Base-by-base conservation (phyloP, 1,140 invertebrate genomes). In the Chelonus insularis region DNA sequence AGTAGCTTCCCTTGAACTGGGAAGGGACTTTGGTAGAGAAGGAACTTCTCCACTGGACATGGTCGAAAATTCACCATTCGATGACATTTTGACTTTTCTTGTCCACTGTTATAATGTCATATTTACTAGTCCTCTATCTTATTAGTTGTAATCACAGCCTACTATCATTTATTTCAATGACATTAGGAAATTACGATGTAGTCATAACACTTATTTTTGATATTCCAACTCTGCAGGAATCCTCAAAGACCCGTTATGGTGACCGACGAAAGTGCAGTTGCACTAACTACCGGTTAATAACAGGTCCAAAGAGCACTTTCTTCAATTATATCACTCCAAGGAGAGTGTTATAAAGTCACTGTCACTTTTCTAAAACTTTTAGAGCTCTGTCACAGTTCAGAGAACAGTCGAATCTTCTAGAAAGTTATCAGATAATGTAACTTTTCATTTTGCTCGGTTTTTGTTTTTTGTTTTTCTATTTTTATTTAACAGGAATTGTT, bases 41-140 rank as follows among this genome's bases (percentile, higher is more conserved):
- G 77, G 74, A 51, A 74, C 66, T 58, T 81, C 79, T 20, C 75
- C 77, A 64, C 79, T 81, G 20, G 77, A 81, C 68, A 81, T 75
- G 11, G 79, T 80, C 60, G 77, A 81, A 64, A 80, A 81, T 63
- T 81, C 78, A 36, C 78, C 73, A 68, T 79, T 79, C 56, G 77
- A 80, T 63, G 77, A 81, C 77, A 79, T 79, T 60, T 67, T 72
- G 20, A 4, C 14, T 45, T 50, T 3, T 2, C 14, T 63, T 8
- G 45, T 50, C 29, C 57, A 37, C 21, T 48, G 25, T 3, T 29
- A 29, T 29, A 3, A 29, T 29, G 25, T 29, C n/a, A n/a, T n/a
- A n/a, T n/a, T n/a, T n/a, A n/a, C n/a, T n/a, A n/a, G n/a, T n/a
- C n/a, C n/a, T n/a, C n/a, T n/a, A n/a, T n/a, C n/a, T n/a, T n/a